Conservation (phyloP, 1,140 invertebrate species). For the Manduca sexta region DNA sequence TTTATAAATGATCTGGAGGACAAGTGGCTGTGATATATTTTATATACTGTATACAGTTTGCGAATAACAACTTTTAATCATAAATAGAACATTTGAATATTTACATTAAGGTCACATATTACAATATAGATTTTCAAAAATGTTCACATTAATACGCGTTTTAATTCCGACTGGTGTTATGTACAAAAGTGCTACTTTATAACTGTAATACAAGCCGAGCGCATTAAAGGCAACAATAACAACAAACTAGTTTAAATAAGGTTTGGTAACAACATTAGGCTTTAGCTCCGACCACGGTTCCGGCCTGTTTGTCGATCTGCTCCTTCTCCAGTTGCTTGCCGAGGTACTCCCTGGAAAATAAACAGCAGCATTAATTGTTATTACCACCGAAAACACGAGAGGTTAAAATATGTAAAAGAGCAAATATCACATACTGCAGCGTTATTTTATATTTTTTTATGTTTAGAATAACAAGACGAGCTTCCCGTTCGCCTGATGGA, state of each 20-base stretch:
- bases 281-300: conserved; percentile 76
- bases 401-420: too few relatives aligned
- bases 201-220: conserved; percentile 1
- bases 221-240: conserved; percentile 44
- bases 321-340: conserved; percentile 96
- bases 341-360: conserved; percentile 91
- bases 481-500: too few relatives aligned
- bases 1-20: background rate
- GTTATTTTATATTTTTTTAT: too few relatives aligned
- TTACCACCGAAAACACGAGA: too few relatives aligned
- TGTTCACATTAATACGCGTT: too few relatives aligned
- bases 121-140: background rate
- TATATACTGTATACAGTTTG: background rate
- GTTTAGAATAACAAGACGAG: too few relatives aligned
- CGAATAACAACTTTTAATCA: conserved; percentile 1
- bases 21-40: background rate
- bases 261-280: conserved; percentile 67
- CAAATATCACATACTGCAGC: too few relatives aligned
- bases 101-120: background rate
- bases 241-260: conserved; percentile 37
- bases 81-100: conserved; percentile 2
- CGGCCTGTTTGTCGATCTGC: conserved; percentile 76
- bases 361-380: background rate
- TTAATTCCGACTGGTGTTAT: background rate
- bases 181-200: conserved; percentile 1